Conservation (phyloP, 2,797 vertebrate genomes). For the Aeoliscus strigatus region DNA sequence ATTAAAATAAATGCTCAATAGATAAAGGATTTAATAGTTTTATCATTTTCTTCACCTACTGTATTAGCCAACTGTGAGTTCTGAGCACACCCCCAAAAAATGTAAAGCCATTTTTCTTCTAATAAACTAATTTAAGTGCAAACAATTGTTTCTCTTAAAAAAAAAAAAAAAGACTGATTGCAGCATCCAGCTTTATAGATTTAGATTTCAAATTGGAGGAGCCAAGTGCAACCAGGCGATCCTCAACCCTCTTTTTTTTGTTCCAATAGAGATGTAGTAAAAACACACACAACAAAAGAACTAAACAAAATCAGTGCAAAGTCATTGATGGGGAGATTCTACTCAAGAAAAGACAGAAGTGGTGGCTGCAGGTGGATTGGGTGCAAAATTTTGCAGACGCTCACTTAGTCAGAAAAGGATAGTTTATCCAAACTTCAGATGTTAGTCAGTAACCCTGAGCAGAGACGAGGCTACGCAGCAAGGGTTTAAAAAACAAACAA, state of each 20-base stretch:
- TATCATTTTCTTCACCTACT: conserved; percentile 75
- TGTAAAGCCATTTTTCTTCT: conserved; percentile 84
- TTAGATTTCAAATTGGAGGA: conserved; percentile 81
- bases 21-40: conserved; percentile 80
- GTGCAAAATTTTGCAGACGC: conserved; percentile 57
- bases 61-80: conserved; percentile 78
- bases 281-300: conserved; percentile 63
- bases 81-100: conserved; percentile 76
- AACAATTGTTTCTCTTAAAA: conserved; percentile 77
- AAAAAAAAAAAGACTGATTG: conserved; percentile 81
- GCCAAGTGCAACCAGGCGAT: conserved; percentile 78
- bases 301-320: conserved; percentile 90
- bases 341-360: conserved; percentile 65
- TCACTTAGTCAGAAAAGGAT: conserved; percentile 56
- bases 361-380: conserved; percentile 56
- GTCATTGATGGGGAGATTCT: conserved; percentile 77
- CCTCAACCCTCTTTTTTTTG: conserved; percentile 71
- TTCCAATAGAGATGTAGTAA: conserved; percentile 73
- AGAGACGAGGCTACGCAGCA: conserved; percentile 14
- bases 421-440: conserved; percentile 41
- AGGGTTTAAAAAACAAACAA: conserved; percentile 9
- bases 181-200: conserved; percentile 89
- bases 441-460: conserved; percentile 37
- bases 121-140: conserved; percentile 92
- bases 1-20: conserved; percentile 96